These are phyloP conservation scores for Harpegnathos saltator DNA, from an alignment of 1,140 invertebrate species.

Conservation along the genomic window DNA sequence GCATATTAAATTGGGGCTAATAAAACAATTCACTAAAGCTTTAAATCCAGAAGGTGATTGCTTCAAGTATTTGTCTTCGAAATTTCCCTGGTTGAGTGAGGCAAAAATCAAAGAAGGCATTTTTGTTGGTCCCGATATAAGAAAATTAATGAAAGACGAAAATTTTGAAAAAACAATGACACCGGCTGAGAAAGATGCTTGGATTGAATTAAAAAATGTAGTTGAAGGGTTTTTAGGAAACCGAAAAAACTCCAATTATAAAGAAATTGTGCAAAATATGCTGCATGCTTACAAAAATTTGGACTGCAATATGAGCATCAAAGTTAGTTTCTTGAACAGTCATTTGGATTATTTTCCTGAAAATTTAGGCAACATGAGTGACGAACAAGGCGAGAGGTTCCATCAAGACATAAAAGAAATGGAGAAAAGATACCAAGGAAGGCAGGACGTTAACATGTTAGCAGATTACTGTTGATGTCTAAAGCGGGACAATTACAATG, in stretches of 20 bases:
- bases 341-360: conserved; percentile 73
- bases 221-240: conserved; percentile 7
- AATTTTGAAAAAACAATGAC: background rate
- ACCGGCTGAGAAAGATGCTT: background rate
- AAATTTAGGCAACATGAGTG: conserved; percentile 56
- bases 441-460: no score
- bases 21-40: conserved; percentile 42
- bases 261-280: background rate
- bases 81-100: conserved; percentile 9
- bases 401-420: background rate
- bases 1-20: conserved; percentile 31
- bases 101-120: conserved; percentile 41
- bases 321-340: conserved; percentile 75
- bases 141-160: conserved; percentile 11
- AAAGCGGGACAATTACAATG: background rate
- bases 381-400: conserved; percentile 4
- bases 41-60: conserved; percentile 17
- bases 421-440: background rate
- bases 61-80: background rate
- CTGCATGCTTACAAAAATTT: background rate
- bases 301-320: background rate
- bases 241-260: conserved; percentile 4
- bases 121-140: conserved; percentile 26
- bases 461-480: no score
- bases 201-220: background rate